phyloP scores from a whole-genome alignment of 2,797 vertebrate genomes.

The Gymnothorax javanicus region DNA sequence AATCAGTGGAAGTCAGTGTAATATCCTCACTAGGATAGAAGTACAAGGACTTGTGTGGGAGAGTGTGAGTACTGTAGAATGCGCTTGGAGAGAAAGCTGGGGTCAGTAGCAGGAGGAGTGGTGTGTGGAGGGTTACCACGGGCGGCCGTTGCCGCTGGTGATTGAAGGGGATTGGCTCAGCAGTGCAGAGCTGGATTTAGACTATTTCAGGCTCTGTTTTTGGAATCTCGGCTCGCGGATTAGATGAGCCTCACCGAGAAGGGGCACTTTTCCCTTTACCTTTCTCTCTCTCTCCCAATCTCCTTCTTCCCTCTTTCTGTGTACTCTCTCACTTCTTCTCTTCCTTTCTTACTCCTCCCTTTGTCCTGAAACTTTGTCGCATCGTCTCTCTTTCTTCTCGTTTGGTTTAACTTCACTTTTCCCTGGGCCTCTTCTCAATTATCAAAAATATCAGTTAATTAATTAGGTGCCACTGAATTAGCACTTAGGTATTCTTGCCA shows the following conservation, averaged over 20 bases:
- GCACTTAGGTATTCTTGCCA: neutral
- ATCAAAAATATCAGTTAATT: neutral
- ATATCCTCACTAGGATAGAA: too few species aligned
- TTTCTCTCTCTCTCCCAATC: neutral
- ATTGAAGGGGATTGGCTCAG: conserved; percentile 18
- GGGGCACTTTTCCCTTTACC: conserved; percentile 16
- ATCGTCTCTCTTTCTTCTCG: neutral
- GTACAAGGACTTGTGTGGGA: too few species aligned
- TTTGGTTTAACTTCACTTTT: neutral
- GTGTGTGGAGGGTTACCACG: neutral
- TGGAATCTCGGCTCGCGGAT: neutral
- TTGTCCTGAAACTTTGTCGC: neutral
- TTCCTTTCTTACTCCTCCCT: conserved; percentile 27
- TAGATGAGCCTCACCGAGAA: conserved; percentile 13
- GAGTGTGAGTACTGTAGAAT: neutral
- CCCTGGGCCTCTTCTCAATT: neutral
- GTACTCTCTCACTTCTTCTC: neutral
- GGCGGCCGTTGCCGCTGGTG: conserved; percentile 15
- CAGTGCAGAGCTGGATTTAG: neutral
- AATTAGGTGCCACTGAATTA: neutral
- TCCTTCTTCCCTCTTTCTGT: neutral
- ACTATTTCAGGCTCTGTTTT: conserved; percentile 17
- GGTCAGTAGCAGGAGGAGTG: conserved; percentile 8
- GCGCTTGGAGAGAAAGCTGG: neutral
- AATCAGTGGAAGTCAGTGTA: too few species aligned